Evolutionary conservation across 1,140 invertebrate species (phyloP).

Genomic region (Saccostrea glomerata): DNA sequence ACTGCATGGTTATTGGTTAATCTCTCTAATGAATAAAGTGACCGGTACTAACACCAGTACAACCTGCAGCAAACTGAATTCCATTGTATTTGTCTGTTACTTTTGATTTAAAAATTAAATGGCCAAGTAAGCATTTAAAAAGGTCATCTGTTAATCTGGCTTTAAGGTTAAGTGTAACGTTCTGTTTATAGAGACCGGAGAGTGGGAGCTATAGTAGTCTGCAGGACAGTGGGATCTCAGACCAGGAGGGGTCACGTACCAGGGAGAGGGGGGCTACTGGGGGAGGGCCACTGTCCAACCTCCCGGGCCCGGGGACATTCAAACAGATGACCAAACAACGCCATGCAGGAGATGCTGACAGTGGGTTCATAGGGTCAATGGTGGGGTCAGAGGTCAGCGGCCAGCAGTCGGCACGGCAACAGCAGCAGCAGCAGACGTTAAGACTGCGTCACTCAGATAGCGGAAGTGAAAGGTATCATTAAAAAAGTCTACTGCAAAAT

Average conservation of each 20-base stretch:
- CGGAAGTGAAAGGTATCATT: constrained; percentile 10
- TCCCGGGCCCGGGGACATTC: constrained; percentile 72
- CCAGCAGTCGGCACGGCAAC: constrained; percentile 57
- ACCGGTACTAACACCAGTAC: background rate
- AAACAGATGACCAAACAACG: constrained; percentile 73
- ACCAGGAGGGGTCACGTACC: constrained; percentile 61
- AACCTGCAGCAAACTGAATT: background rate
- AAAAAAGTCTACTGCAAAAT: too few relatives aligned
- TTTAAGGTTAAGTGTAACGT: background rate
- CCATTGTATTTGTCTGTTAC: background rate
- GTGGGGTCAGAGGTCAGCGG: constrained; percentile 71
- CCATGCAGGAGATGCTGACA: constrained; percentile 71
- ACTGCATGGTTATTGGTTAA: background rate
- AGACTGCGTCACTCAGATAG: constrained; percentile 53
- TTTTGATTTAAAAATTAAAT: background rate
- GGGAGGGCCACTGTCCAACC: constrained; percentile 59
- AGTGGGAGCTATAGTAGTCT: constrained; percentile 68
- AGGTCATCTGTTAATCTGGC: background rate
- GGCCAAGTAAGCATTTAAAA: background rate
- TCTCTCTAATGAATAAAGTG: background rate
- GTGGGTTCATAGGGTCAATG: constrained; percentile 74
- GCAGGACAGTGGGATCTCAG: constrained; percentile 72
- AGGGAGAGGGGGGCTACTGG: constrained; percentile 53
- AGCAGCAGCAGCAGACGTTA: constrained; percentile 58
- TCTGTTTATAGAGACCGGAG: constrained; percentile 59